Evolutionary conservation across 2,113 vertebrate genomes (phyloP), one percentile per base, ranked within the genome.

Genomic region (Ceyx melanurus): DNA sequence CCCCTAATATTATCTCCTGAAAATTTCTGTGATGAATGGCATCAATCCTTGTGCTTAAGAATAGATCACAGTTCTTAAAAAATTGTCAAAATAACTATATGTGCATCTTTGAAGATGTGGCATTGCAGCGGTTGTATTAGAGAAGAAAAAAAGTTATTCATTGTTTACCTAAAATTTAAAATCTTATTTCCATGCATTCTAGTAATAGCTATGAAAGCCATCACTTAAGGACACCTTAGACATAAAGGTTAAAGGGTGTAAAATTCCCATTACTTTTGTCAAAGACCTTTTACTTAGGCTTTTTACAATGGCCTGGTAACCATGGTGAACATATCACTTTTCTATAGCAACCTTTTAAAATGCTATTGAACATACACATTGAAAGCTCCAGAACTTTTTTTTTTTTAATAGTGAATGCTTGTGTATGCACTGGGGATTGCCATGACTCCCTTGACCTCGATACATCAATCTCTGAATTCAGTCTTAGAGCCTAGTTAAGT

Each of bases 41-140:
- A 23, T n/a, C 3, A 2, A 28, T 54, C 31, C 3, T 72, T 0
- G 0, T 50, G 9, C 66, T 70, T 58, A 70, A 77, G 56, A 74
- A 66, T 33, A 80, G 50, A 61, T 40, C 4, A 11, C 5, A 29
- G 12, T 40, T 76, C 6, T 8, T 46, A 65, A 64, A 57, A 81
- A 50, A 7, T 23, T 5, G 17, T 77, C 54, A 61, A 76, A 88
- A 78, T 28, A 79, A 82, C 20, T 48, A 29, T 3, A 29, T 11
- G 9, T 1, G 1, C 3, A 2, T 74, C 3, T 6, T 51, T 75
- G 22, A 86, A 77, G 29, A n/a, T 7, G 16, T 83, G 46, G 48
- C 4, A 26, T 77, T 90, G 18, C 40, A 90, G 18, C 5, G 42
- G 25, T 64, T 58, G 16, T 77, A 20, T 35, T 72, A 31, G 35